Evolutionary conservation across 2,797 vertebrate species (phyloP), one percentile per base, ranked within the genome.

Genomic region (Alca torda): DNA sequence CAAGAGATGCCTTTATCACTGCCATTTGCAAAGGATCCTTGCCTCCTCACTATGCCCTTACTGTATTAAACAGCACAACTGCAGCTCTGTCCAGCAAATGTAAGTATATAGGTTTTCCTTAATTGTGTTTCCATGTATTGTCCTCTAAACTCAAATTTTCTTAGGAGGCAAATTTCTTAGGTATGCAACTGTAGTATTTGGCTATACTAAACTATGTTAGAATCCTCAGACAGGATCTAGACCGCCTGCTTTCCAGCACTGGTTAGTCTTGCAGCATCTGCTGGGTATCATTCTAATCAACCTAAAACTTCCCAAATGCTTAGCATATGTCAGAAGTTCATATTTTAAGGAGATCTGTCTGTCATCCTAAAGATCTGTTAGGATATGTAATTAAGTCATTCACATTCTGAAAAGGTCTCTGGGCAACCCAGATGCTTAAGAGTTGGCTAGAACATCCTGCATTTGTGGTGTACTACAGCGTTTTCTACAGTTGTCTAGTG

Each of bases 21-120:
- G 99, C 99, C 75, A 99, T 99, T 98, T 99, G 99, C 98, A 99
- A 99, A 98, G 99, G 99, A 30, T 99, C 99, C 19, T 98, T 99
- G 91, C 99, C 99, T 39, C 99, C 99, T 10, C 99, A 99, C 96
- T 99, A 99, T 25, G 98, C 99, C 65, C 98, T 99, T 75, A 99
- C 99, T 35, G 98, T 99, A n/a, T 96, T 99, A 94, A 99, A 98
- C 94, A 99, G 98, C 97, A 98, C 98, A 93, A 99, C 98, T 39
- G 94, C 98, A 31, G 95, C 98, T 93, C 98, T 99, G 87, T 98
- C 98, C 89, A 99, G 98, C 97, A 99, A 99, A 98, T 98, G 99
- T 99, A 97, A 98, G 98, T 90, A 50, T 78, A 46, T 77, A 4
- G 35, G 16, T 54, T 75, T 92, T 78, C 50, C 63, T 84, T 72